phyloP scores from a whole-genome alignment of 2,888 invertebrate species.

The Caenorhabditis wallacei region DNA sequence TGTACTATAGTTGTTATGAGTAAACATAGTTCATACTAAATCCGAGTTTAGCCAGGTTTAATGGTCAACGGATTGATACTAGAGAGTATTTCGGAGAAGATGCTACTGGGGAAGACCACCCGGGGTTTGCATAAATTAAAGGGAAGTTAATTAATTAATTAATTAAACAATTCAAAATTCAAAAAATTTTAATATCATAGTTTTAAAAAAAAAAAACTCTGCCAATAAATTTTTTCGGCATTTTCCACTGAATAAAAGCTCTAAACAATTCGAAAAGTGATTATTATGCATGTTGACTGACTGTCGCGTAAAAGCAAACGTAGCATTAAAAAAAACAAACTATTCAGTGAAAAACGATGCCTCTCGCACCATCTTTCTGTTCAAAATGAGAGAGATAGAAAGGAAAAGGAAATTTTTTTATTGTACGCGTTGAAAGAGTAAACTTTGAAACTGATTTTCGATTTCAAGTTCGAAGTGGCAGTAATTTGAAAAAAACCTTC shows the following conservation, averaged over 20 bases:
- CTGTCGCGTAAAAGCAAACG: conserved; percentile 39
- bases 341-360: conserved; percentile 49
- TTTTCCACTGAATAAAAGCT: too few species aligned
- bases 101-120: too few species aligned
- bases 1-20: neutral
- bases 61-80: too few species aligned
- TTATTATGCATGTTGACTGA: conserved; percentile 55
- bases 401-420: neutral
- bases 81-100: too few species aligned
- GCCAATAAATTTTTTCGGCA: too few species aligned
- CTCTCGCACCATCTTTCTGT: conserved; percentile 21
- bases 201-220: too few species aligned
- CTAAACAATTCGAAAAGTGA: conserved; percentile 25
- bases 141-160: too few species aligned
- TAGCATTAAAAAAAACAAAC: conserved; percentile 43
- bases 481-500: conserved; percentile 7
- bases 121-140: too few species aligned
- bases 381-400: neutral
- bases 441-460: conserved; percentile 38
- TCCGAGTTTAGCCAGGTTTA: too few species aligned
- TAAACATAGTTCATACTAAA: neutral
- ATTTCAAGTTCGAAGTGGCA: conserved; percentile 44
- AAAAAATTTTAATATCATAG: too few species aligned
- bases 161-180: too few species aligned
- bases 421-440: conserved; percentile 9